Conservation (phyloP, 2,113 vertebrate species). For the Piprites chloris region DNA sequence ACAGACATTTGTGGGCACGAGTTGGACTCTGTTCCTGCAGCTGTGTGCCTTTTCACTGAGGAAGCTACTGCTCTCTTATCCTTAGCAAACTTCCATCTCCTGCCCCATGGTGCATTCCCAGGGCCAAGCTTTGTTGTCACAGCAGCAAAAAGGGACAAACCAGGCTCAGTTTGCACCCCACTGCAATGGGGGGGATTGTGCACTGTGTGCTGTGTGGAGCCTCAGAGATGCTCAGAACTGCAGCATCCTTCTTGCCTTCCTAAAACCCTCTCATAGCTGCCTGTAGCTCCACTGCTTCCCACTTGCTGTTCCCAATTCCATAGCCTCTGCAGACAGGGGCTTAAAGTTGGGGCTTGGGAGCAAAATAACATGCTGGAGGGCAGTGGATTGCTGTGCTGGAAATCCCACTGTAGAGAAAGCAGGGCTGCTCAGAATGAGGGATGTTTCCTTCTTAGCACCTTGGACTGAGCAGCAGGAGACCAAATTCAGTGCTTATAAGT, state of each 20-base stretch:
- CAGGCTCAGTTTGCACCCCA: not conserved
- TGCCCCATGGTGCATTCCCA: not conserved
- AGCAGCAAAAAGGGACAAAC: not conserved
- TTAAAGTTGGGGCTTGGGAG: not conserved
- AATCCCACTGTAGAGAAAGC: rapidly evolving
- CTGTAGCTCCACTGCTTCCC: not conserved
- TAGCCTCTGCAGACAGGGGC: not conserved
- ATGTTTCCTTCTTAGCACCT: rapidly evolving
- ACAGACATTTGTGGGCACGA: rapidly evolving
- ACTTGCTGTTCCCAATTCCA: rapidly evolving
- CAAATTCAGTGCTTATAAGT: rapidly evolving
- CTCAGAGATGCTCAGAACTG: not conserved
- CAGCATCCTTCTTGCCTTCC: not conserved
- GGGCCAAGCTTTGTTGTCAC: not conserved
- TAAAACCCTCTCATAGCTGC: not conserved
- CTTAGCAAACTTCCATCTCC: not conserved
- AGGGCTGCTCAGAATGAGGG: not conserved
- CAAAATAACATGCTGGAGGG: not conserved
- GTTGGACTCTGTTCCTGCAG: not conserved
- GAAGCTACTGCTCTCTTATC: not conserved
- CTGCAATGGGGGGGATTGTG: not conserved
- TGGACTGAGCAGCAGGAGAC: rapidly evolving
- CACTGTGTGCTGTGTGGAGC: rapidly evolving
- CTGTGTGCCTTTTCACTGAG: not conserved
- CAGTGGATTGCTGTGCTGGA: not conserved